phyloP scores from a whole-genome alignment of 2,113 vertebrate genomes.

The Hyperopisus bebe region DNA sequence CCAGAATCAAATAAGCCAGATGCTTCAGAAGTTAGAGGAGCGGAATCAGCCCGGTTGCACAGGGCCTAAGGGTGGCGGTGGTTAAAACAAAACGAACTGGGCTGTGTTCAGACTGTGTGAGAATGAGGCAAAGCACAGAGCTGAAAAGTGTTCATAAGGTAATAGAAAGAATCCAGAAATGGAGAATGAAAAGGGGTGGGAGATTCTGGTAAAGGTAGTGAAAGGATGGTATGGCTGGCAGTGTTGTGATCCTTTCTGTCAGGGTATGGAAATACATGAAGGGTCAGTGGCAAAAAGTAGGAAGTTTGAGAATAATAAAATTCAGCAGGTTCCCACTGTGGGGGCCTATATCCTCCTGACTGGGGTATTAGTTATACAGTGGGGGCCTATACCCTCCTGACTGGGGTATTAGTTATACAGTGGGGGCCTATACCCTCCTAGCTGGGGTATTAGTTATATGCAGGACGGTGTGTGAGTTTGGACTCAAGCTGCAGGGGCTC shows the following conservation, averaged over 20 bases:
- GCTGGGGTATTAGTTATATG: background rate
- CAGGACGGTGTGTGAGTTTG: background rate
- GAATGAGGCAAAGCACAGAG: background rate
- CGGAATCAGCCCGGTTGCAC: background rate
- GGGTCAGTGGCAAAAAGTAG: background rate
- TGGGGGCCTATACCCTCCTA: background rate
- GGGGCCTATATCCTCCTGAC: too few relatives aligned
- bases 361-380: too few relatives aligned
- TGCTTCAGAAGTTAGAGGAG: background rate
- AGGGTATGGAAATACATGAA: background rate
- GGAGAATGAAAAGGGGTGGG: background rate
- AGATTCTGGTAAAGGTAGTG: background rate
- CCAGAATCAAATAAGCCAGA: background rate
- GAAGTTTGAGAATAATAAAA: background rate
- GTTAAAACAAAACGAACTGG: background rate
- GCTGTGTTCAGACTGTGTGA: background rate
- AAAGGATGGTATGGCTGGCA: background rate
- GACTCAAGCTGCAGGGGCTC: background rate
- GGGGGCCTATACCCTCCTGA: background rate
- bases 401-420: background rate
- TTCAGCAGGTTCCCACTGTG: background rate
- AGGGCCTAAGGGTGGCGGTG: background rate
- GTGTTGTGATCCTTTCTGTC: background rate
- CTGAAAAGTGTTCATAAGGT: background rate
- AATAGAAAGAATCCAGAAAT: background rate